Evolutionary conservation across 2,888 invertebrate species (phyloP).

Genomic region (Leucoma salicis): DNA sequence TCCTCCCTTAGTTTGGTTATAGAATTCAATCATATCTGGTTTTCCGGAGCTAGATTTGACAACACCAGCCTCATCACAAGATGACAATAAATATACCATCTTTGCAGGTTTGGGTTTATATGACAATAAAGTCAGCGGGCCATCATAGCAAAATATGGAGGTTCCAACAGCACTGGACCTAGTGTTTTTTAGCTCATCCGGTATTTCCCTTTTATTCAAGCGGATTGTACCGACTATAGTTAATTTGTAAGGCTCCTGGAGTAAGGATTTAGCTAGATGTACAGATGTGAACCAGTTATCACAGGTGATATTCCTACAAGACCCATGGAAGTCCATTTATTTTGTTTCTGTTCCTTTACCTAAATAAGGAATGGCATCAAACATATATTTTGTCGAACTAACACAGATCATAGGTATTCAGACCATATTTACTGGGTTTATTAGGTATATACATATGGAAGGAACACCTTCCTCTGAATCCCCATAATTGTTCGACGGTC

Average conservation of each 20-base stretch:
- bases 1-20: constrained; percentile 33
- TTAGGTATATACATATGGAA: constrained; percentile 18
- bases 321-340: constrained; percentile 1
- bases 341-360: constrained; percentile 10
- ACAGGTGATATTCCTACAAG: constrained; percentile 4
- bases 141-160: constrained; percentile 37
- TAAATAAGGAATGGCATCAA: neutral
- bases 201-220: constrained; percentile 37
- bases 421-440: constrained; percentile 22
- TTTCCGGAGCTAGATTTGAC: constrained; percentile 8
- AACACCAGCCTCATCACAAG: constrained; percentile 9
- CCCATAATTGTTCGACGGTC: constrained; percentile 17
- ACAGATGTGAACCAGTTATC: constrained; percentile 16
- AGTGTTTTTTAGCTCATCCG: constrained; percentile 27
- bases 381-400: neutral
- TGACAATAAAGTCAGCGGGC: constrained; percentile 36
- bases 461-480: constrained; percentile 19
- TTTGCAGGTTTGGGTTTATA: constrained; percentile 34
- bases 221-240: constrained; percentile 7
- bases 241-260: constrained; percentile 7
- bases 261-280: constrained; percentile 2
- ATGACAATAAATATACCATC: constrained; percentile 19
- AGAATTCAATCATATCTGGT: constrained; percentile 27
- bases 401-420: constrained; percentile 37
- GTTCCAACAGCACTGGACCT: constrained; percentile 27